Percentiles rank a stretch among this genome's conserved stretches.
Conservation (phyloP, 2,888 invertebrate species). For the Lithophane semibrunnea region DNA sequence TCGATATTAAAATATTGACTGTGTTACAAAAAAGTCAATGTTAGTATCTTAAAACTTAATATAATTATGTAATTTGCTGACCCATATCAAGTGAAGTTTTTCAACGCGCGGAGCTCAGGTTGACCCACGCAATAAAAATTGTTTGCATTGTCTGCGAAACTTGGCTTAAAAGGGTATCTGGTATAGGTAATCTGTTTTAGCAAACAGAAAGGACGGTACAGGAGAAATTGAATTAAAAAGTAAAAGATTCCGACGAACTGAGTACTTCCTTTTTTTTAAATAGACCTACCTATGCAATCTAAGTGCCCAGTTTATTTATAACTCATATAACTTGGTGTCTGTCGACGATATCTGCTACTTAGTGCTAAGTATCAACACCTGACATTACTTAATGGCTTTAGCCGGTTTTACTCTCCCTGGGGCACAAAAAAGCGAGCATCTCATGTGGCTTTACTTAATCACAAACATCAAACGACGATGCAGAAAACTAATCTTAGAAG, state of each 20-base stretch:
- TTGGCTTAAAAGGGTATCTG: not conserved
- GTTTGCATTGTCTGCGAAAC: conserved; percentile 5
- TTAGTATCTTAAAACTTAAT: conserved; percentile 13
- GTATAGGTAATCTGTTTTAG: not conserved
- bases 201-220: not conserved
- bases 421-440: conserved; percentile 30
- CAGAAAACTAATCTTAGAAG: conserved; percentile 57
- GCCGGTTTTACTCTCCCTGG: conserved; percentile 33
- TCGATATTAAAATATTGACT: conserved; percentile 13
- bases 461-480: conserved; percentile 46
- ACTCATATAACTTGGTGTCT: conserved; percentile 5
- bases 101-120: not conserved
- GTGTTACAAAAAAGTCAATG: conserved; percentile 18
- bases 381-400: conserved; percentile 29
- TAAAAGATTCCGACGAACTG: too few species aligned
- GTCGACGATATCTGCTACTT: conserved; percentile 32
- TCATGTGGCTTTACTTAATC: conserved; percentile 46
- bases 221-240: conserved; percentile 3
- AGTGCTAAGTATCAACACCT: conserved; percentile 32
- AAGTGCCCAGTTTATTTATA: conserved; percentile 25
- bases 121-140: conserved; percentile 1
- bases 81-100: conserved; percentile 3
- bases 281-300: not conserved
- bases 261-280: not conserved
- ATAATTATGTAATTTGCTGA: conserved; percentile 12